These are phyloP conservation scores for Pungitius pungitius DNA, from an alignment of 2,113 vertebrate genomes.

Conservation along the genomic window DNA sequence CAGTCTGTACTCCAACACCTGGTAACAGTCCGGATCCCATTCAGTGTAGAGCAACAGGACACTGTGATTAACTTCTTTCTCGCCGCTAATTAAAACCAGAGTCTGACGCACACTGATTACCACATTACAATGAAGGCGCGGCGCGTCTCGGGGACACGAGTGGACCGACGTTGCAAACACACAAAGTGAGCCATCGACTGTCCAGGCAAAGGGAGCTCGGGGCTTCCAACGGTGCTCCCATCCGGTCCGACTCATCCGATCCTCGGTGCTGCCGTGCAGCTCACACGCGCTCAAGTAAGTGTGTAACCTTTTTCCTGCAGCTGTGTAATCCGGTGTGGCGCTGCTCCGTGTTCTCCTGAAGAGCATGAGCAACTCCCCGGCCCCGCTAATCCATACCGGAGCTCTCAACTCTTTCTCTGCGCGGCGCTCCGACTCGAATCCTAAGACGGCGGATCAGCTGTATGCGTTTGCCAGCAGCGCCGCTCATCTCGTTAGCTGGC, in stretches of 20 bases:
- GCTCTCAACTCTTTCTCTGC: constrained; percentile 57
- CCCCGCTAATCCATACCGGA: constrained; percentile 66
- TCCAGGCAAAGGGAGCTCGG: constrained; percentile 4
- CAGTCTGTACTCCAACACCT: constrained; percentile 31
- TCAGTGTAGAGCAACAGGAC: constrained; percentile 38
- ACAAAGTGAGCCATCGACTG: neutral
- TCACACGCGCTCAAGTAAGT: constrained; percentile 60
- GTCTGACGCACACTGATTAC: constrained; percentile 35
- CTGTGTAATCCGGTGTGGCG: constrained; percentile 66
- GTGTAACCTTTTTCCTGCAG: constrained; percentile 68
- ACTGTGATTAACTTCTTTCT: constrained; percentile 52
- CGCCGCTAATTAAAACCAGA: constrained; percentile 54
- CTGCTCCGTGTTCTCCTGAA: constrained; percentile 62
- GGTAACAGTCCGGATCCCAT: constrained; percentile 48
- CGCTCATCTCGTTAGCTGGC: constrained; percentile 67
- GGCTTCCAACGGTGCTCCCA: constrained; percentile 23
- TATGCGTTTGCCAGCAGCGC: constrained; percentile 55
- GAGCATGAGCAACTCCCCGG: constrained; percentile 69
- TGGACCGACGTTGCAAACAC: constrained; percentile 1
- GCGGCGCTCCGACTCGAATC: constrained; percentile 44
- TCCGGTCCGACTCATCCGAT: too few relatives aligned
- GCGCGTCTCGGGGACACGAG: constrained; percentile 19
- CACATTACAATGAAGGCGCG: constrained; percentile 47
- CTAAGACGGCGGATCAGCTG: constrained; percentile 64
- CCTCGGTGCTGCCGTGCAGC: constrained; percentile 39